A percentile compares a stretch with the other conserved stretches of the same genome.
These are phyloP conservation scores for Novumbra hubbsi DNA, from an alignment of 2,797 vertebrate genomes.

Conservation along the genomic window DNA sequence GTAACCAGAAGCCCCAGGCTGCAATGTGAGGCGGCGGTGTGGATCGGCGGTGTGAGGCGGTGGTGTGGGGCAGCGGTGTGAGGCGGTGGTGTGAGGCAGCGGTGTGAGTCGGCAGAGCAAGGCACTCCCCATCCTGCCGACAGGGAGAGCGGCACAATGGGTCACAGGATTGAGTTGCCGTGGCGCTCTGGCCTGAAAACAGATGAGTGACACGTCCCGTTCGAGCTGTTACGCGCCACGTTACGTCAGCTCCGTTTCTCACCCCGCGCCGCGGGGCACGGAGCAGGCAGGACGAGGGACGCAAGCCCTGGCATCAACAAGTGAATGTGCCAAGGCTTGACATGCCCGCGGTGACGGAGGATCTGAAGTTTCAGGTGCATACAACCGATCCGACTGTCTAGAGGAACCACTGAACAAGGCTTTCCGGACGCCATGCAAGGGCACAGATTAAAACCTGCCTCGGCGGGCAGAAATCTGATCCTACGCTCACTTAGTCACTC, in stretches of 20 bases:
- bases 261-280: not conserved
- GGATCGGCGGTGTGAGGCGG: no score
- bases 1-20: no score
- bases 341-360: not conserved
- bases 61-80: no score
- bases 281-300: not conserved
- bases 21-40: no score
- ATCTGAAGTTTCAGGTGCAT: not conserved
- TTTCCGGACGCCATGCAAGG: not conserved
- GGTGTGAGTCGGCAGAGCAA: no score
- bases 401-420: not conserved
- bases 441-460: not conserved
- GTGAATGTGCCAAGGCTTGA: not conserved
- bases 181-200: not conserved
- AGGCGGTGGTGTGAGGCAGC: no score
- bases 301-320: not conserved
- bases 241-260: not conserved
- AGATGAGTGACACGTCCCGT: not conserved
- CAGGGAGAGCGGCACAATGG: no score
- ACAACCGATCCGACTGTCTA: not conserved
- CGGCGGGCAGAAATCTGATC: not conserved
- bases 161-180: not conserved
- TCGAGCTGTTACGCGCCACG: not conserved
- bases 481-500: not conserved
- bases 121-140: no score